Conservation (phyloP, 2,888 invertebrate genomes). For the Acrobasis suavella region DNA sequence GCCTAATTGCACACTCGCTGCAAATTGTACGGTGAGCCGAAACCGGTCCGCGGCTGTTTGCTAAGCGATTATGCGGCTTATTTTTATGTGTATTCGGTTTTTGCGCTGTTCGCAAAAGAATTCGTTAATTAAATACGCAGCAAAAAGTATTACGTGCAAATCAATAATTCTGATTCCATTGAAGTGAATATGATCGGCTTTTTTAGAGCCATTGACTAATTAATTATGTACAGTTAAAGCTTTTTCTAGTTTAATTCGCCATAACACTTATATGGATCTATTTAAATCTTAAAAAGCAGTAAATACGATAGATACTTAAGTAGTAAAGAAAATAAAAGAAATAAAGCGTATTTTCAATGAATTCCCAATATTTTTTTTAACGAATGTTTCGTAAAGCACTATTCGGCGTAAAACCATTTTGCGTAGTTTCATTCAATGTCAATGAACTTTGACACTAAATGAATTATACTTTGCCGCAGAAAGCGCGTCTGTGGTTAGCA, state of each 20-base stretch:
- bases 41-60: conserved; percentile 59
- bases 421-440: conserved; percentile 1
- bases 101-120: conserved; percentile 27
- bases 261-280: too few species aligned
- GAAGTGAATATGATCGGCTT: conserved; percentile 8
- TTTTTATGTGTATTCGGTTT: conserved; percentile 49
- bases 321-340: too few species aligned
- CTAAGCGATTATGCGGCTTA: conserved; percentile 59
- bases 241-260: too few species aligned
- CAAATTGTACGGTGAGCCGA: conserved; percentile 70
- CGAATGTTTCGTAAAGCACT: neutral
- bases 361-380: too few species aligned
- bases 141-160: conserved; percentile 16
- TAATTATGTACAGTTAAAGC: too few species aligned
- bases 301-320: too few species aligned
- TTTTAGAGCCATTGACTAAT: conserved; percentile 1
- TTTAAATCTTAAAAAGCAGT: too few species aligned
- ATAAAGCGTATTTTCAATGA: too few species aligned
- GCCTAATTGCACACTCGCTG: conserved; percentile 63
- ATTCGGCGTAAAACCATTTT: neutral
- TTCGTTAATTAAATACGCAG: conserved; percentile 22
- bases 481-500: neutral
- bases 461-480: conserved; percentile 4
- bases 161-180: conserved; percentile 16
- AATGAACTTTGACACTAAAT: conserved; percentile 6